Evolutionary conservation across 2,797 vertebrate species (phyloP), one percentile per base, ranked within the genome.

Genomic region (Artibeus lituratus): DNA sequence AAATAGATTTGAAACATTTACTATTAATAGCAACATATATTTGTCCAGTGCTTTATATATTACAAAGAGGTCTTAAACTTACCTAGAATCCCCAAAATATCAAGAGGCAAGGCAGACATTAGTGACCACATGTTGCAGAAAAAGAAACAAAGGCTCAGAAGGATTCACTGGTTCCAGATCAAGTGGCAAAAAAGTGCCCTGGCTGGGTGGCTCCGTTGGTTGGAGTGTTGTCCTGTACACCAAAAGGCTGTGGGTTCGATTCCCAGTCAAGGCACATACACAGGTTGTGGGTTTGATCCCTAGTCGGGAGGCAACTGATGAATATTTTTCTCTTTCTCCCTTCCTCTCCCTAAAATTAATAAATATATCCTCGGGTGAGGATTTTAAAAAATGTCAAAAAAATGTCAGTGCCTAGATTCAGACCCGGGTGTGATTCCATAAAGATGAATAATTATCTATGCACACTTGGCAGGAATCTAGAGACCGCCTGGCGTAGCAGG

Each of bases 401-500:
- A 55, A 49, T 83, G 69, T 82, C 87, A 87, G 65, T 65, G 94
- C 76, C 94, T 96, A 95, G 90, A 95, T 86, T 86, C 94, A 90
- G 93, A 76, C 92, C 92, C 39, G 90, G 94, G 91, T 96, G 88
- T 89, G 96, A 97, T n/a, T 91, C 85, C 72, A 67, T 10, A 95
- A 97, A 94, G 91, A 96, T 35, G 95, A 94, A 32, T 96, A 91
- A 96, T 97, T 96, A 95, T 86, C 70, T 22, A 80, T 55, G 83
- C 92, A 62, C 91, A 87, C 82, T 94, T 95, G 96, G 97, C 97
- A 97, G 76, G 94, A 42, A 90, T 80, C 94, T 49, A 73, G 51
- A 92, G 94, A 90, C 97, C 97, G 97, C 96, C 97, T 97, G 97
- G 97, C 87, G 92, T 73, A 42, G 80, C 94, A 95, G 94, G 96